Evolutionary conservation across 1,140 invertebrate genomes (phyloP).

Genomic region (Babylonia areolata): DNA sequence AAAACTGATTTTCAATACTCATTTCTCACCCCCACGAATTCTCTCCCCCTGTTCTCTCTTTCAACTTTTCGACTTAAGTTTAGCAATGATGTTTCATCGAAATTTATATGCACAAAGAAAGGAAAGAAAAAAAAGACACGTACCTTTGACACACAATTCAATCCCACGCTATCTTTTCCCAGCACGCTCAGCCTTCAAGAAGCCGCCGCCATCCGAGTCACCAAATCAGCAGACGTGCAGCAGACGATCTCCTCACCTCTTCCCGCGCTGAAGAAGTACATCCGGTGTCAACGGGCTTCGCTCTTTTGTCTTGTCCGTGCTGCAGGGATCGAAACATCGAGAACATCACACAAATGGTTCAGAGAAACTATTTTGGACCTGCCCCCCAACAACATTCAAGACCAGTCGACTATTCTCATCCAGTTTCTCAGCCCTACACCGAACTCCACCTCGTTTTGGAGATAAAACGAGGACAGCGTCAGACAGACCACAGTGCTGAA

Average conservation of each 20-base stretch:
- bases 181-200: not conserved
- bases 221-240: not conserved
- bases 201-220: not conserved
- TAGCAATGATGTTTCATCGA: too few relatives aligned
- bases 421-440: not conserved
- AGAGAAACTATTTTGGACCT: not conserved
- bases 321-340: slow-evolving; percentile 63
- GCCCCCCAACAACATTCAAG: not conserved
- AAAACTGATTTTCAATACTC: too few relatives aligned
- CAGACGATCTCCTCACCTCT: not conserved
- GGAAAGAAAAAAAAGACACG: too few relatives aligned
- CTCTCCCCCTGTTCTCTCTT: too few relatives aligned
- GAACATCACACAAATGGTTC: slow-evolving; percentile 41
- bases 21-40: too few relatives aligned
- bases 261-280: not conserved
- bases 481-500: not conserved
- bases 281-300: slow-evolving; percentile 55
- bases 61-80: too few relatives aligned
- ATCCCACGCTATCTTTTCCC: not conserved
- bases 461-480: not conserved
- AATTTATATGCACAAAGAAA: too few relatives aligned
- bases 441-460: not conserved
- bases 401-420: not conserved
- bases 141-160: too few relatives aligned
- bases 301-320: slow-evolving; percentile 53